These are phyloP conservation scores for Contarinia nasturtii DNA, from an alignment of 1,140 invertebrate genomes.

Conservation along the genomic window DNA sequence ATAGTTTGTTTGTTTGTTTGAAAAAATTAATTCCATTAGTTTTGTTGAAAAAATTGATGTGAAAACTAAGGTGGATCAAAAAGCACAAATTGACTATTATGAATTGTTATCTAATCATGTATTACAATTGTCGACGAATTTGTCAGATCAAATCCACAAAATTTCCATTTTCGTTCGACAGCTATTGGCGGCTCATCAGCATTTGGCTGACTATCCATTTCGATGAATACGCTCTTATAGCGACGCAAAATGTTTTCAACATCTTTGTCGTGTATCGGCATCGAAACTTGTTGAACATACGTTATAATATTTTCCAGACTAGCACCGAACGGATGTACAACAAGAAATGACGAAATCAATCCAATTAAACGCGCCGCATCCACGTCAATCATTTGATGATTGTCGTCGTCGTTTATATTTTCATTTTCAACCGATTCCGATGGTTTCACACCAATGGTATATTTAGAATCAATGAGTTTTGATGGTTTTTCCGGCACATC, in stretches of 20 bases:
- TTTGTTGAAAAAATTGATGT: too few relatives aligned
- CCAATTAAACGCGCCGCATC: slow-evolving; percentile 51
- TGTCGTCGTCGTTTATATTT: not conserved
- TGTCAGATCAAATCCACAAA: slow-evolving; percentile 35
- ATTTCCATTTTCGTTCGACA: slow-evolving; percentile 59
- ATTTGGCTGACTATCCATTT: slow-evolving; percentile 53
- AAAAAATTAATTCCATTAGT: too few relatives aligned
- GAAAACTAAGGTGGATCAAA: too few relatives aligned
- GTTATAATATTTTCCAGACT: slow-evolving; percentile 70
- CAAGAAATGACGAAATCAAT: slow-evolving; percentile 62
- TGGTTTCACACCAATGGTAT: too few relatives aligned
- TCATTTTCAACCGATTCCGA: too few relatives aligned
- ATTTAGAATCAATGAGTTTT: slow-evolving; percentile 10
- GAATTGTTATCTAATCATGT: too few relatives aligned
- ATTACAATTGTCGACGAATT: not conserved
- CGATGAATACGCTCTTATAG: slow-evolving; percentile 57
- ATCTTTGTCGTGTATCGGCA: slow-evolving; percentile 42
- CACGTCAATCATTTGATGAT: slow-evolving; percentile 22
- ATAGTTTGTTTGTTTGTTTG: too few relatives aligned
- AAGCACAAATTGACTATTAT: too few relatives aligned
- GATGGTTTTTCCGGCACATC: not conserved
- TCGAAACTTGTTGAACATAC: slow-evolving; percentile 57
- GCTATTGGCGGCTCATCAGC: slow-evolving; percentile 25
- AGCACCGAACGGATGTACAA: slow-evolving; percentile 74
- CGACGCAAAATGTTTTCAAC: slow-evolving; percentile 53